These are phyloP conservation scores for Isichthys henryi DNA, from an alignment of 2,113 vertebrate species.

Conservation along the genomic window DNA sequence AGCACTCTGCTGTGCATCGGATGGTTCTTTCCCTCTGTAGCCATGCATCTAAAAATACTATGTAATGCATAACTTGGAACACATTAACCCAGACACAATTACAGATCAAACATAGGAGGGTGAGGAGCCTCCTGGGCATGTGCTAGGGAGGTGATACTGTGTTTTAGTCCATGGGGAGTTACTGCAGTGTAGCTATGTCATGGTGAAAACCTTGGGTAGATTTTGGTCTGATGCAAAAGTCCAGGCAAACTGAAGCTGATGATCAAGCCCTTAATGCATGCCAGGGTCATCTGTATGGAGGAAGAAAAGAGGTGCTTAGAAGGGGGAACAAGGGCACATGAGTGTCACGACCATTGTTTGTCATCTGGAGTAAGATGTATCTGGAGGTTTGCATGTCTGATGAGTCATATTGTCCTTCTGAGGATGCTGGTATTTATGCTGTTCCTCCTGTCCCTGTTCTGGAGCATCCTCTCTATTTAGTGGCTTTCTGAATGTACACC, in stretches of 20 bases:
- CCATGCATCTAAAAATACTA: not conserved
- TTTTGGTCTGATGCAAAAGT: not conserved
- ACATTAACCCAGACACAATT: not conserved
- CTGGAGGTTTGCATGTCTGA: too few relatives aligned
- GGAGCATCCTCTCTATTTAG: too few relatives aligned
- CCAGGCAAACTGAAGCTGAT: not conserved
- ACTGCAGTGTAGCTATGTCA: not conserved
- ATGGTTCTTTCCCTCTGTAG: not conserved
- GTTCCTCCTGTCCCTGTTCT: too few relatives aligned
- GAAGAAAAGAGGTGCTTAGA: too few relatives aligned
- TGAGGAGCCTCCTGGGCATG: not conserved
- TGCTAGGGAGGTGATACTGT: not conserved
- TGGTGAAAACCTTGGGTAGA: not conserved
- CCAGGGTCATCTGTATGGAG: too few relatives aligned
- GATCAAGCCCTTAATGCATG: not conserved
- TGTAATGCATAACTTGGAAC: not conserved
- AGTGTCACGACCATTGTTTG: too few relatives aligned
- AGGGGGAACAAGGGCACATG: too few relatives aligned
- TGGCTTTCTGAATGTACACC: too few relatives aligned
- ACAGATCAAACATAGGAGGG: not conserved
- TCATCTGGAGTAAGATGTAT: too few relatives aligned
- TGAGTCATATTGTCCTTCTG: too few relatives aligned
- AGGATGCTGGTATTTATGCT: too few relatives aligned
- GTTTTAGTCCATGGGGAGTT: not conserved
- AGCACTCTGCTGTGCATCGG: not conserved